Conservation (phyloP, 2,797 vertebrate genomes). For the Natrix natrix region DNA sequence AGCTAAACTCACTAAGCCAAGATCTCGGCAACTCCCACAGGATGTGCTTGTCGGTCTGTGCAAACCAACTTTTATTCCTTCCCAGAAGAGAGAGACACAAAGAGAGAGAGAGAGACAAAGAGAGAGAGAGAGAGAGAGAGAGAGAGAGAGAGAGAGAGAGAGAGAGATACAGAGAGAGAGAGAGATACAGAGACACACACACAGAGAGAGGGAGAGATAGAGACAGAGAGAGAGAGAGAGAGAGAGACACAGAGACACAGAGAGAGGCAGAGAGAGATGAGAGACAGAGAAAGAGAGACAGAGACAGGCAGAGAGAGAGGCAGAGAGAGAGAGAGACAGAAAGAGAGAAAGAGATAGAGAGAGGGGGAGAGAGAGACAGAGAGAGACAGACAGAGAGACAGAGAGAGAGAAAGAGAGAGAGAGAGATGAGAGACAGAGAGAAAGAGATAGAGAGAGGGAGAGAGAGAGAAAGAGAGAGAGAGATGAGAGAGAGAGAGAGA, state of each 20-base stretch:
- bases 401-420: too few relatives aligned
- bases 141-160: too few relatives aligned
- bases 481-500: not conserved
- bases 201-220: not conserved
- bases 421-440: too few relatives aligned
- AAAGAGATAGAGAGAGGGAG: too few relatives aligned
- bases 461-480: too few relatives aligned
- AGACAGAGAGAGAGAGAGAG: too few relatives aligned
- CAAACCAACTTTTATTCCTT: not conserved
- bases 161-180: accelerated
- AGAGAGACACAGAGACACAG: not conserved
- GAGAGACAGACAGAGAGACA: too few relatives aligned
- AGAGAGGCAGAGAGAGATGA: not conserved
- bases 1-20: not conserved
- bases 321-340: not conserved
- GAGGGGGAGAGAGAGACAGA: too few relatives aligned
- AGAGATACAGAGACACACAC: too few relatives aligned
- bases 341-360: not conserved
- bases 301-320: too few relatives aligned
- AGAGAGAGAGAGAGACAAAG: not conserved
- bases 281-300: not conserved
- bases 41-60: not conserved
- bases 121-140: not conserved
- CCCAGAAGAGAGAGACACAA: not conserved
- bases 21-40: not conserved